Percentiles rank a stretch among this genome's conserved stretches.
Conservation (phyloP, 1,140 invertebrate species). For the Diorhabda sublineata region DNA sequence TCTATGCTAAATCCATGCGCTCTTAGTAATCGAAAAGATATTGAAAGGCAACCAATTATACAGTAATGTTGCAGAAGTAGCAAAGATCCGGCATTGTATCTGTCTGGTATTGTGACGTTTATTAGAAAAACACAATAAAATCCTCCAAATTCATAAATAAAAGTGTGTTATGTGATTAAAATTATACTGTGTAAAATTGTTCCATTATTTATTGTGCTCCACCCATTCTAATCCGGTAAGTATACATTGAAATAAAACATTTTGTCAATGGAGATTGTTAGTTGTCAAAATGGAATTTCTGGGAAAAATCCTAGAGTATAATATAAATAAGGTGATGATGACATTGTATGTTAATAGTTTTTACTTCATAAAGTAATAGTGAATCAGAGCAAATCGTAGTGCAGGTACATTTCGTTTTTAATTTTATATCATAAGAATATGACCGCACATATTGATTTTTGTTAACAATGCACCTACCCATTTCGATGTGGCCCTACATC, state of each 20-base stretch:
- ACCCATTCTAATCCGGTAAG: background rate
- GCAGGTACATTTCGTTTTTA: no score
- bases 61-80: background rate
- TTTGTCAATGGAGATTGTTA: background rate
- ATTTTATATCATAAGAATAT: background rate
- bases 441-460: conserved; percentile 17
- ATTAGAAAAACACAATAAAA: no score
- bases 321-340: no score
- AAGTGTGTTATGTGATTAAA: conserved; percentile 1
- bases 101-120: no score
- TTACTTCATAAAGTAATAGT: no score
- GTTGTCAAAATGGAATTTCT: background rate
- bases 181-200: background rate
- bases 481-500: background rate
- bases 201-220: background rate
- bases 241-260: background rate
- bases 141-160: no score
- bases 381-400: no score
- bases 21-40: no score
- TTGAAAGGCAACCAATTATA: conserved; percentile 1
- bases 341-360: no score
- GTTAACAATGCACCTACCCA: conserved; percentile 3
- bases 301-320: no score
- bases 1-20: no score
- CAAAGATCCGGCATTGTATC: background rate